A percentile compares a stretch with the other conserved stretches of the same genome.
phyloP scores from a whole-genome alignment of 2,113 vertebrate species.

The Malurus melanocephalus region DNA sequence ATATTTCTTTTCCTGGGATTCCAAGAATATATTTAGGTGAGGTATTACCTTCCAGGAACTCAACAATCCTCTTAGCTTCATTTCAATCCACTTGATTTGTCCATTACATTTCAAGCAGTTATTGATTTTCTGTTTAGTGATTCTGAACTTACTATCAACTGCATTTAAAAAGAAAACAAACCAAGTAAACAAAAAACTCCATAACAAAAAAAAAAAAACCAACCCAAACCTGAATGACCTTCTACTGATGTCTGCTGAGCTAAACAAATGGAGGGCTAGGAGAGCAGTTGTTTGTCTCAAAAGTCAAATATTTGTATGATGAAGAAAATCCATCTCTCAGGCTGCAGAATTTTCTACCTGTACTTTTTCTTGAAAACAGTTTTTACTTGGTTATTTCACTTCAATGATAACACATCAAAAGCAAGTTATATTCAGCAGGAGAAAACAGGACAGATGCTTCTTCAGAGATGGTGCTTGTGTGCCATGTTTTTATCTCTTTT shows the following conservation, averaged over 20 bases:
- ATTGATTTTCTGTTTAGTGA: background rate
- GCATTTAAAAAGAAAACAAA: background rate
- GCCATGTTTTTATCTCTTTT: constrained; percentile 65
- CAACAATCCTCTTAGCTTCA: background rate
- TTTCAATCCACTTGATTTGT: background rate
- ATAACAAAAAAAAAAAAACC: background rate
- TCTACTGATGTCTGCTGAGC: background rate
- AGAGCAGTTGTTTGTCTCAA: background rate
- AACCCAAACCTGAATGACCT: background rate
- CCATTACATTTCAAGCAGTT: constrained; percentile 1
- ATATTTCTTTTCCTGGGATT: constrained; percentile 17
- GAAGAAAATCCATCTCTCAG: background rate
- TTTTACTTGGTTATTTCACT: constrained; percentile 37
- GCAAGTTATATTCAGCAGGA: constrained; percentile 42
- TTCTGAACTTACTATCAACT: background rate
- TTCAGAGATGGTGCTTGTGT: constrained; percentile 54
- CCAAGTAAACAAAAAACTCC: background rate
- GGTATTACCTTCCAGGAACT: constrained; percentile 10
- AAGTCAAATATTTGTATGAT: background rate
- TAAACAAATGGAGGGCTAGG: background rate
- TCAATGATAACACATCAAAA: constrained; percentile 47
- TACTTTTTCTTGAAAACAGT: background rate
- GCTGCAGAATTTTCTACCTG: background rate
- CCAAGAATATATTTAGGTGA: constrained; percentile 22
- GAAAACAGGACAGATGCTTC: constrained; percentile 69